phyloP scores from a whole-genome alignment of 2,888 invertebrate genomes.

The Calameuta filiformis region DNA sequence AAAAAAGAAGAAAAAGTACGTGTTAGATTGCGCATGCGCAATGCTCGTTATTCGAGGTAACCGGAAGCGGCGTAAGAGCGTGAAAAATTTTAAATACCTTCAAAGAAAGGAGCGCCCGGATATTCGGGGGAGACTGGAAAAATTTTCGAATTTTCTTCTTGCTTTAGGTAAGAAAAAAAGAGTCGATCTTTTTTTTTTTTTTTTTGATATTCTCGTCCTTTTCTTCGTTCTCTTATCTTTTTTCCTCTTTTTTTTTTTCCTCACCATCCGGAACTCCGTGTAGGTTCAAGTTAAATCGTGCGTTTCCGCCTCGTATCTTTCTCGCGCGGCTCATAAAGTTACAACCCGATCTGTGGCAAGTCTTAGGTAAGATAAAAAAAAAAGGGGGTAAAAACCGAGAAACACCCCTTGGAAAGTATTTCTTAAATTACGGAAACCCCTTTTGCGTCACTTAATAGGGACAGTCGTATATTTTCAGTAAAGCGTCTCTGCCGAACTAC shows the following conservation, averaged over 20 bases:
- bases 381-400: too few relatives aligned
- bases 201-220: too few relatives aligned
- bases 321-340: background rate
- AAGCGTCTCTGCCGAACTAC: background rate
- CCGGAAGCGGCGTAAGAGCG: conserved; percentile 8
- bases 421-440: conserved; percentile 3
- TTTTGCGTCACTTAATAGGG: background rate
- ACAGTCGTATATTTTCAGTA: background rate
- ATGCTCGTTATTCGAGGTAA: conserved; percentile 25
- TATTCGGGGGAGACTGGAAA: conserved; percentile 6
- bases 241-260: too few relatives aligned
- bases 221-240: too few relatives aligned
- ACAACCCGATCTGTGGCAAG: background rate
- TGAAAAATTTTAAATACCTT: conserved; percentile 7
- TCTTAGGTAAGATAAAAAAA: too few relatives aligned
- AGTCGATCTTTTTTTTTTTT: too few relatives aligned
- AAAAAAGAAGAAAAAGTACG: conserved; percentile 12
- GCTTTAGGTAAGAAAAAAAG: too few relatives aligned
- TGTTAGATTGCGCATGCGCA: conserved; percentile 18
- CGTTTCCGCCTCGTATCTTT: too few relatives aligned
- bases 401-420: background rate
- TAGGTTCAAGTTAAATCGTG: too few relatives aligned
- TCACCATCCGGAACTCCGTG: too few relatives aligned
- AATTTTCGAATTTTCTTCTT: background rate
- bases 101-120: conserved; percentile 19